Evolutionary conservation across 2,113 vertebrate genomes (phyloP).

Genomic region (Pituophis catenifer): DNA sequence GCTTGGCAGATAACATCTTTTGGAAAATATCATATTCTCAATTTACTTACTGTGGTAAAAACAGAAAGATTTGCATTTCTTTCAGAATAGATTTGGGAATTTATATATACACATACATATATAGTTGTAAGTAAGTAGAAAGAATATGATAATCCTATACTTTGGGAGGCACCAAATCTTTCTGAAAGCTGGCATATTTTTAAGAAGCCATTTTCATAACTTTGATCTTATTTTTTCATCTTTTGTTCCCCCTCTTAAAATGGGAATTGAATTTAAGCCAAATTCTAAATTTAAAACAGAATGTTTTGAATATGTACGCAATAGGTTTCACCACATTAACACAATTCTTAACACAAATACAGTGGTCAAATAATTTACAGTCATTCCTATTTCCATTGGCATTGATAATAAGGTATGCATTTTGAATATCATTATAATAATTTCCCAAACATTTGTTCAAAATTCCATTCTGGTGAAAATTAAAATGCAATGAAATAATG

Average conservation of each 20-base stretch:
- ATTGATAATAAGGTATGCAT: neutral
- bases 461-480: neutral
- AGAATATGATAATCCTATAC: neutral
- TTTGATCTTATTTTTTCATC: neutral
- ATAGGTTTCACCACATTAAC: neutral
- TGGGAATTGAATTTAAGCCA: neutral
- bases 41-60: neutral
- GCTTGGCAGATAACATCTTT: neutral
- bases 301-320: neutral
- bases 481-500: neutral
- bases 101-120: neutral
- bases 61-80: neutral
- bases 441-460: neutral
- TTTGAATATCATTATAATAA: neutral
- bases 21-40: neutral
- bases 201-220: neutral
- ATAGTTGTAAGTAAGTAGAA: neutral
- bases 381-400: neutral
- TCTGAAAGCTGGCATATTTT: neutral
- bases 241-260: neutral
- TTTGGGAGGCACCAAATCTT: neutral
- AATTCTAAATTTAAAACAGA: neutral
- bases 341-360: neutral
- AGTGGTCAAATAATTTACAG: neutral
- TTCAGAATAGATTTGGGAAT: neutral